Percentiles rank a stretch among this genome's conserved stretches.
Conservation (phyloP, 2,113 vertebrate genomes). For the Cathartes aura region DNA sequence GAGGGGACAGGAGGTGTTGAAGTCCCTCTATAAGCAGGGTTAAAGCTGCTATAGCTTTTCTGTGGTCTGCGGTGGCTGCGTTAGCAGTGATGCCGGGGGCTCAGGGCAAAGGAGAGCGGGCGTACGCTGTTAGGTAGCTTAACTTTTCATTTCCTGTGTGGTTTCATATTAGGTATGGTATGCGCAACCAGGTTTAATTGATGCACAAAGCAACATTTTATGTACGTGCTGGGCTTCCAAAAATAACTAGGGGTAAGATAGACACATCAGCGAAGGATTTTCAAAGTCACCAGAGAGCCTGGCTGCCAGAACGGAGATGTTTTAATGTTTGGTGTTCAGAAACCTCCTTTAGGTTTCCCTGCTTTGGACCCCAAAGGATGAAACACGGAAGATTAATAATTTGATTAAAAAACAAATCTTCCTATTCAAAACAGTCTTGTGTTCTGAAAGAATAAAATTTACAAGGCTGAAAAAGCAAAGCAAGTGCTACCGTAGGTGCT, state of each 20-base stretch:
- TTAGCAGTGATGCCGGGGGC: background rate
- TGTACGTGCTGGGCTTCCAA: background rate
- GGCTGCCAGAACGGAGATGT: background rate
- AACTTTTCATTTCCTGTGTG: slow-evolving; percentile 65
- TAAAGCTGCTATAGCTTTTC: background rate
- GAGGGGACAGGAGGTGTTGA: background rate
- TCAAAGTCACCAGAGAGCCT: background rate
- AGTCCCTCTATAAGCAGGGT: background rate
- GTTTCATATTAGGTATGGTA: background rate
- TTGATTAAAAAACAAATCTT: background rate
- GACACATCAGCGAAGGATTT: background rate
- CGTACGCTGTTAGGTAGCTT: background rate
- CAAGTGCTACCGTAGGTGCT: background rate
- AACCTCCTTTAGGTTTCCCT: background rate
- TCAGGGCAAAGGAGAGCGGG: background rate
- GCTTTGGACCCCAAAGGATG: background rate
- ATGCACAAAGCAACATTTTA: background rate
- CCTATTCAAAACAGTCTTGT: background rate
- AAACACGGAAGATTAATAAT: background rate
- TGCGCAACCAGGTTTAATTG: background rate
- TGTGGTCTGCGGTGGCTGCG: background rate
- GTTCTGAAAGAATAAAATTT: background rate
- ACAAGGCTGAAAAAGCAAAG: background rate
- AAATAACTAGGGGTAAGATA: background rate
- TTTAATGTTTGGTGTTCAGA: background rate